phyloP scores from a whole-genome alignment of 1,140 invertebrate genomes.

The Amyelois transitella region DNA sequence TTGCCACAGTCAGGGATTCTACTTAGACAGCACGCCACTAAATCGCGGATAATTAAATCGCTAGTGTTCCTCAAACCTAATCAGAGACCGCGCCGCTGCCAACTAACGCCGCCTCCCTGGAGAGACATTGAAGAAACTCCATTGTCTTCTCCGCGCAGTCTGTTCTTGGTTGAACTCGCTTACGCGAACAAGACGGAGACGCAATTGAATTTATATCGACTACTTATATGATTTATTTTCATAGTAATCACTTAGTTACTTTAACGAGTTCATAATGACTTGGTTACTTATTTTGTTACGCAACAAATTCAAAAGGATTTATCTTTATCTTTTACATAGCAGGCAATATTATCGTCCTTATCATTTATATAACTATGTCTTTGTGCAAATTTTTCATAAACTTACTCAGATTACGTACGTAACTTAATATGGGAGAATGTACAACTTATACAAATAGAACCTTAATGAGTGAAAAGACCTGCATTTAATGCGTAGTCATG shows the following conservation, averaged over 20 bases:
- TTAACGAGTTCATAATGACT: no score
- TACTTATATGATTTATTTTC: background rate
- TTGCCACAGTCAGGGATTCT: background rate
- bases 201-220: background rate
- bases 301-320: no score
- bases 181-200: background rate
- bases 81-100: conserved; percentile 5
- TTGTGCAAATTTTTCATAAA: no score
- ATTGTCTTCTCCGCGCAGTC: background rate
- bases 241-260: background rate
- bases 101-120: conserved; percentile 6
- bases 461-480: no score
- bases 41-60: conserved; percentile 12
- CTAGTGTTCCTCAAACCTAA: conserved; percentile 10
- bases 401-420: no score
- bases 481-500: no score
- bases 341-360: no score
- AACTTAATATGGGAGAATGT: no score
- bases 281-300: no score
- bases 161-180: background rate
- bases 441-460: no score
- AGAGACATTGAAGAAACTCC: background rate
- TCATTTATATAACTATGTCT: no score
- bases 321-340: no score
- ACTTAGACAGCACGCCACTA: background rate